Conservation (phyloP, 2,888 invertebrate genomes). For the Folsomia candida region DNA sequence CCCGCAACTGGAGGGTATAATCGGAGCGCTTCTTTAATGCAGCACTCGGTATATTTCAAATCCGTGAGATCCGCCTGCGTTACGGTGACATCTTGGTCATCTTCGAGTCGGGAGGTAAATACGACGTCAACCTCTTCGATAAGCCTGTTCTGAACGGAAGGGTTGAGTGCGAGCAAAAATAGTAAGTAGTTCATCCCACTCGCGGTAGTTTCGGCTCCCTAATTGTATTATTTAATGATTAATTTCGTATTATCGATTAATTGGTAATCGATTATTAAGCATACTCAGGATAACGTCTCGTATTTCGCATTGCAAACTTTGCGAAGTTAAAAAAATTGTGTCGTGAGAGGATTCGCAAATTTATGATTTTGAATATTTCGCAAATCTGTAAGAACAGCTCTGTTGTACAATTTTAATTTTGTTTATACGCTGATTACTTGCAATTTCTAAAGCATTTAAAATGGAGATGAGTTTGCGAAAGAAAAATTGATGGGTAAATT, state of each 20-base stretch:
- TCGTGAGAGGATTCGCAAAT: no score
- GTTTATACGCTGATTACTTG: no score
- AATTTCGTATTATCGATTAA: background rate
- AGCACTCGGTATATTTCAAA: slow-evolving; percentile 1
- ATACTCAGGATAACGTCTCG: background rate
- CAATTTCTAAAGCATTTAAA: no score
- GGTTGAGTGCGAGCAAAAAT: slow-evolving; percentile 2
- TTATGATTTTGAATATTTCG: no score
- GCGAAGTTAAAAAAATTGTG: no score
- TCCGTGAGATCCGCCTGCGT: background rate
- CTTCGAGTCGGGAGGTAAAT: background rate
- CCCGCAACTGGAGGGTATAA: background rate
- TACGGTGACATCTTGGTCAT: background rate
- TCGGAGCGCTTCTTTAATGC: slow-evolving; percentile 7
- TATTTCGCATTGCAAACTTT: no score
- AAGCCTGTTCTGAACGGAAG: background rate
- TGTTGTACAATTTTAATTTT: no score
- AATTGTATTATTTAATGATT: background rate
- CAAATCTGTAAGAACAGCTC: no score
- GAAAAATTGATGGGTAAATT: background rate
- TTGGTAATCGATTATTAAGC: background rate
- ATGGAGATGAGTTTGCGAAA: background rate
- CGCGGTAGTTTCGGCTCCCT: slow-evolving; percentile 3
- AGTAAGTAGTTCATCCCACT: no score
- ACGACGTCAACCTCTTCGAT: background rate